These are phyloP conservation scores for Pseudocheirus occidentalis DNA, from an alignment of 2,797 vertebrate genomes.

Conservation along the genomic window DNA sequence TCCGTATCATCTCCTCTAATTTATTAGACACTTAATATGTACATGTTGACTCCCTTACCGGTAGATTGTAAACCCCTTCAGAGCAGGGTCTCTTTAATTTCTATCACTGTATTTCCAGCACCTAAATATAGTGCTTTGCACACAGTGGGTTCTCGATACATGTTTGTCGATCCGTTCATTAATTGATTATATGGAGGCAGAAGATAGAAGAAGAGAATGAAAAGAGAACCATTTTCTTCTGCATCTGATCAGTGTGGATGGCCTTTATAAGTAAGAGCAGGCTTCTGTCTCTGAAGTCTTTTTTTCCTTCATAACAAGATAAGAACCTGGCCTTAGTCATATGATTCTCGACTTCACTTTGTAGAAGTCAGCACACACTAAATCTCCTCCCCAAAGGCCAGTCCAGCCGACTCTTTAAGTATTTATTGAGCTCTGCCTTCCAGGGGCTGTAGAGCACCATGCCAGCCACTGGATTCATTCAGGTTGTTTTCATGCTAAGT, in stretches of 20 bases:
- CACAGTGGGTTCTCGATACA: not conserved
- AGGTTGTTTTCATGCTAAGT: not conserved
- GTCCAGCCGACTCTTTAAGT: not conserved
- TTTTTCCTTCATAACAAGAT: not conserved
- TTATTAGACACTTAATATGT: not conserved
- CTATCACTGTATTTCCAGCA: not conserved
- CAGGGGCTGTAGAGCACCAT: not conserved
- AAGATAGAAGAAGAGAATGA: not conserved
- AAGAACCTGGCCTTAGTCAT: not conserved
- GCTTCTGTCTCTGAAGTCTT: not conserved
- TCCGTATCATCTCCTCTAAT: not conserved
- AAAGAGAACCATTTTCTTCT: not conserved
- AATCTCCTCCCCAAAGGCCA: not conserved
- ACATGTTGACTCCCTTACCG: not conserved
- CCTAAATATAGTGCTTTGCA: not conserved
- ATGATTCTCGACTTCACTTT: not conserved
- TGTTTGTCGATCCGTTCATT: not conserved
- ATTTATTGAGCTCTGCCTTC: not conserved
- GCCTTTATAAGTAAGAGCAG: not conserved
- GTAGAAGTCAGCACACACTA: not conserved
- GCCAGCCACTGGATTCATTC: rapidly evolving
- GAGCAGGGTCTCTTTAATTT: not conserved
- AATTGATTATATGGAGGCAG: not conserved
- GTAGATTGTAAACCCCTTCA: not conserved
- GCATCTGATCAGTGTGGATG: not conserved